These are phyloP conservation scores for Norana najaformis DNA, from an alignment of 2,888 invertebrate genomes.

Conservation along the genomic window DNA sequence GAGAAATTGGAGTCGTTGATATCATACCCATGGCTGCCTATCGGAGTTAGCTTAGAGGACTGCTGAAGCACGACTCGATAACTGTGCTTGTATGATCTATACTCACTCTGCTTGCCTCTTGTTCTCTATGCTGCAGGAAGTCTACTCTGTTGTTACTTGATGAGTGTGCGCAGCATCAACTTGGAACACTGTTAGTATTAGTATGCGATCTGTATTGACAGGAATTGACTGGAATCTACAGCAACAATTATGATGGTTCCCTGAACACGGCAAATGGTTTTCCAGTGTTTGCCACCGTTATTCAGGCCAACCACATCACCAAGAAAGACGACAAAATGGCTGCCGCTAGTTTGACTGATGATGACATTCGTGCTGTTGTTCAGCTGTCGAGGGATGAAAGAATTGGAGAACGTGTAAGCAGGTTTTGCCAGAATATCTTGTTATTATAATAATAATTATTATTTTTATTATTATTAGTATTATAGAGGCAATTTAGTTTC, in stretches of 20 bases:
- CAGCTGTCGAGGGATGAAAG: constrained; percentile 72
- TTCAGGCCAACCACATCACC: constrained; percentile 90
- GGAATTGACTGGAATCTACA: constrained; percentile 81
- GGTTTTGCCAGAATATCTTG: not conserved
- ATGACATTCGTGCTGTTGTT: constrained; percentile 78
- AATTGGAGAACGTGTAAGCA: constrained; percentile 74
- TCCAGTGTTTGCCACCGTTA: constrained; percentile 96
- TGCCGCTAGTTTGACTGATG: constrained; percentile 89
- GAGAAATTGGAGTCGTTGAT: too few species aligned
- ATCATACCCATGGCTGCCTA: too few species aligned
- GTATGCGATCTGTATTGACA: constrained; percentile 43
- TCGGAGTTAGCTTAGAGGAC: not conserved
- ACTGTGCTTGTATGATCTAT: not conserved
- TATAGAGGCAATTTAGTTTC: not conserved
- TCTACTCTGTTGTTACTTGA: not conserved
- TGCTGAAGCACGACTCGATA: not conserved
- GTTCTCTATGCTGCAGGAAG: not conserved
- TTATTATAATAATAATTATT: constrained; percentile 16
- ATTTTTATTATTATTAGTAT: constrained; percentile 19
- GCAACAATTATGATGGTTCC: constrained; percentile 96
- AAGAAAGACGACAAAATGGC: constrained; percentile 93
- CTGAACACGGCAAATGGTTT: constrained; percentile 85
- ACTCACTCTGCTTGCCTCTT: not conserved
- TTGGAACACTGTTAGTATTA: not conserved
- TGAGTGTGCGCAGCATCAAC: too few species aligned